Percentiles rank a stretch among this genome's conserved stretches.
Conservation (phyloP, 2,113 vertebrate genomes). For the Cynocephalus volans region DNA sequence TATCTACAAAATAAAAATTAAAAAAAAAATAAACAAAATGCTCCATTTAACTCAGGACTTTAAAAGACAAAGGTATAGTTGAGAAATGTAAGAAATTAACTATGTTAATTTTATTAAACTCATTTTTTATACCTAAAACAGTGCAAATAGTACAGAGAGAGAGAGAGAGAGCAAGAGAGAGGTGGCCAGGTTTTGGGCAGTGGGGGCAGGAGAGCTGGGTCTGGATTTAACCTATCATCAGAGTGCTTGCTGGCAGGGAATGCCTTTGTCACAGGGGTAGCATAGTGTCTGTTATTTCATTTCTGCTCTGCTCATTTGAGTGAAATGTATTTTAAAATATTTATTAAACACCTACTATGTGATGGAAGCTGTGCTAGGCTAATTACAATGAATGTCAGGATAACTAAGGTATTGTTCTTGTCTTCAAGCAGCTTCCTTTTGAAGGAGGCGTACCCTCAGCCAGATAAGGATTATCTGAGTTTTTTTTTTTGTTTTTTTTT, state of each 20-base stretch:
- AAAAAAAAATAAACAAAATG: no score
- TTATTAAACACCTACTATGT: not conserved
- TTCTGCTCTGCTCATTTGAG: slow-evolving; percentile 40
- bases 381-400: not conserved
- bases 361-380: not conserved
- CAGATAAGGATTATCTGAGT: not conserved
- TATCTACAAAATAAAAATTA: no score
- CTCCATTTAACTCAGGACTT: slow-evolving; percentile 10
- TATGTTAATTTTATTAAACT: not conserved
- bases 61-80: slow-evolving; percentile 15
- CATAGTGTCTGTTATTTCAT: slow-evolving; percentile 8
- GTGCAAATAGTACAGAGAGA: not conserved
- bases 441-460: not conserved
- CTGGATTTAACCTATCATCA: not conserved
- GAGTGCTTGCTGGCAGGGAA: not conserved
- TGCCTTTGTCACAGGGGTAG: slow-evolving; percentile 28
- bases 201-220: not conserved
- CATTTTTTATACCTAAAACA: not conserved
- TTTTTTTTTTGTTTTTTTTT: not conserved
- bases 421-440: not conserved
- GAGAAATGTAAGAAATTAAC: slow-evolving; percentile 2
- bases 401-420: not conserved
- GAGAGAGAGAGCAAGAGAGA: not conserved
- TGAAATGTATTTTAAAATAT: not conserved
- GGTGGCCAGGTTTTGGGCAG: not conserved